These are phyloP conservation scores for Rhabditoides inermis DNA, from an alignment of 2,888 invertebrate genomes.

Conservation along the genomic window DNA sequence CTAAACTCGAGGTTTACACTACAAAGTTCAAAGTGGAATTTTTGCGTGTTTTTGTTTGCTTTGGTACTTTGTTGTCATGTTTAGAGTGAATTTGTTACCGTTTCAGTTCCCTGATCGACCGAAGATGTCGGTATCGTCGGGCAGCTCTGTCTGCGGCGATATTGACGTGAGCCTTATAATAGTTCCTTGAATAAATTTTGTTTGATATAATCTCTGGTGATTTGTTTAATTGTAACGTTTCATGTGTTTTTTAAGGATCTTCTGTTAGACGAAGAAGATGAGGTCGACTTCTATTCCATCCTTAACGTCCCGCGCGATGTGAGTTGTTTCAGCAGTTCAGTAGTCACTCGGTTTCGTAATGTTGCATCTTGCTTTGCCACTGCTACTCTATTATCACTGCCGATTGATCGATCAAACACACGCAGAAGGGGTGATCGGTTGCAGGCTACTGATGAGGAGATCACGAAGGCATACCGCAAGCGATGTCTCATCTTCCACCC, in stretches of 20 bases:
- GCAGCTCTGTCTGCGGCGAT: conserved; percentile 30
- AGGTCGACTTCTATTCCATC: conserved; percentile 49
- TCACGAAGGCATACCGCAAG: conserved; percentile 81
- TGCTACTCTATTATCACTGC: background rate
- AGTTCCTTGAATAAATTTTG: too few relatives aligned
- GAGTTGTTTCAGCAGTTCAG: too few relatives aligned
- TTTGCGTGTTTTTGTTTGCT: too few relatives aligned
- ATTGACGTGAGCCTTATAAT: conserved; percentile 10
- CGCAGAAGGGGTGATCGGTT: conserved; percentile 27
- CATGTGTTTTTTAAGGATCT: too few relatives aligned
- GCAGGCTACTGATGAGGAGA: conserved; percentile 84
- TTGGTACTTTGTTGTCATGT: too few relatives aligned
- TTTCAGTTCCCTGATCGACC: too few relatives aligned
- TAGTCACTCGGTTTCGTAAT: too few relatives aligned
- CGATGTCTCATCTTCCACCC: conserved; percentile 90
- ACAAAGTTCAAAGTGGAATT: too few relatives aligned
- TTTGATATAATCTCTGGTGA: too few relatives aligned
- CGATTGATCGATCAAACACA: background rate
- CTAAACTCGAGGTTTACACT: too few relatives aligned
- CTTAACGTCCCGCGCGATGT: conserved; percentile 46
- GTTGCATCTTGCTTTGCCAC: background rate
- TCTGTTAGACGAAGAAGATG: conserved; percentile 35
- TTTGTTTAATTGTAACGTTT: too few relatives aligned
- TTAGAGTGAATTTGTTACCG: too few relatives aligned
- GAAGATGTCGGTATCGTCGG: conserved; percentile 33